Conservation (phyloP, 2,113 vertebrate genomes). For the Spizaetus ornatus region DNA sequence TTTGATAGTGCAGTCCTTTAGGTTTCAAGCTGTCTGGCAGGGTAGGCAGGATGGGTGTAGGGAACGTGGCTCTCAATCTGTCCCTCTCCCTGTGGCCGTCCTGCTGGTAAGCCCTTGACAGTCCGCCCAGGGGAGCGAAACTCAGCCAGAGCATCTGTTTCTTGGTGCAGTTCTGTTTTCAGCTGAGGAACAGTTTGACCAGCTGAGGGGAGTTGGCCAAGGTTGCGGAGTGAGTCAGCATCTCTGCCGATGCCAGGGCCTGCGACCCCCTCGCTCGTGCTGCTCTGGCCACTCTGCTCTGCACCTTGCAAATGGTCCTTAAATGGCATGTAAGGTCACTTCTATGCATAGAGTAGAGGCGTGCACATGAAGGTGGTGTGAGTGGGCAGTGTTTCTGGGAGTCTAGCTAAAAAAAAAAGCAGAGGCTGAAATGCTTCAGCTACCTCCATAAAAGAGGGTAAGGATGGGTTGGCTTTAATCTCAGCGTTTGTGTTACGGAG, state of each 20-base stretch:
- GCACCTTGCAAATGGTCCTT: neutral
- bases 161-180: neutral
- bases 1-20: neutral
- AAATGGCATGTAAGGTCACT: neutral
- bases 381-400: neutral
- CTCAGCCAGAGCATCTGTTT: neutral
- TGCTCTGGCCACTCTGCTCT: neutral
- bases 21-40: neutral
- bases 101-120: neutral
- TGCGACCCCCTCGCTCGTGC: accelerated
- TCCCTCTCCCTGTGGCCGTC: neutral
- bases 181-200: neutral
- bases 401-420: neutral
- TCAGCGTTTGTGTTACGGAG: neutral
- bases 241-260: neutral
- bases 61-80: accelerated
- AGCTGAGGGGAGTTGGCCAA: neutral
- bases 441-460: neutral
- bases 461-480: neutral
- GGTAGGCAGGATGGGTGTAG: neutral
- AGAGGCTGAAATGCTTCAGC: neutral
- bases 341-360: accelerated
- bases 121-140: neutral
- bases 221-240: slow-evolving; percentile 6
- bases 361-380: neutral